Evolutionary conservation across 2,797 vertebrate genomes (phyloP).

Genomic region (Zalophus californianus): DNA sequence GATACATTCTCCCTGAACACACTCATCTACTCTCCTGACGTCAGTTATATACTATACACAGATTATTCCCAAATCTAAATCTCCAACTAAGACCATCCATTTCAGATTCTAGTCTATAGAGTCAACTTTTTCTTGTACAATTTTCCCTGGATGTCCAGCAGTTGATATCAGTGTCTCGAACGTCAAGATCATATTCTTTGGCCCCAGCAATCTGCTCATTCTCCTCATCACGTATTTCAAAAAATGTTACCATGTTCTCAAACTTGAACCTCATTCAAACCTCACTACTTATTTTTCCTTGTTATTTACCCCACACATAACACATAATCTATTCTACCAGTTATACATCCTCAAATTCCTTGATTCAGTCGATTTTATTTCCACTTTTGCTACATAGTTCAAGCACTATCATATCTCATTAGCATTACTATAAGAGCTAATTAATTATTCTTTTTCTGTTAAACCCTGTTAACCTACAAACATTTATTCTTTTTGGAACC

Average conservation of each 20-base stretch:
- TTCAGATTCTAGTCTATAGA: not conserved
- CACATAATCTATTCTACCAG: not conserved
- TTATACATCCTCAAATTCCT: not conserved
- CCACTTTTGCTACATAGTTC: not conserved
- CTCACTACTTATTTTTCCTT: not conserved
- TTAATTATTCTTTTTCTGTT: not conserved
- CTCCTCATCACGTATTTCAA: not conserved
- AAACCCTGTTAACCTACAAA: not conserved
- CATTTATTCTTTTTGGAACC: not conserved
- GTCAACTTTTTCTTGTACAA: not conserved
- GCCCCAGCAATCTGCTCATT: not conserved
- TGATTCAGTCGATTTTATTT: not conserved
- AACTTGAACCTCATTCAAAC: not conserved
- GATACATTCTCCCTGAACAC: not conserved
- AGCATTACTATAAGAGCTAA: not conserved
- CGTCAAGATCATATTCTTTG: not conserved
- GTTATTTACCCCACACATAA: not conserved
- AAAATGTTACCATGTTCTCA: not conserved
- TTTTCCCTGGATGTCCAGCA: not conserved
- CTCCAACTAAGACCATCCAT: not conserved
- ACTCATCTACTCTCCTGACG: not conserved
- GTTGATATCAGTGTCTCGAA: not conserved
- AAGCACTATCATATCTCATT: not conserved
- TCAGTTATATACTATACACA: not conserved
- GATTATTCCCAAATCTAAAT: constrained; percentile 1